Percentiles rank a stretch among this genome's conserved stretches.
These are phyloP conservation scores for Paracyclopina nana DNA, from an alignment of 1,140 invertebrate species.

Conservation along the genomic window DNA sequence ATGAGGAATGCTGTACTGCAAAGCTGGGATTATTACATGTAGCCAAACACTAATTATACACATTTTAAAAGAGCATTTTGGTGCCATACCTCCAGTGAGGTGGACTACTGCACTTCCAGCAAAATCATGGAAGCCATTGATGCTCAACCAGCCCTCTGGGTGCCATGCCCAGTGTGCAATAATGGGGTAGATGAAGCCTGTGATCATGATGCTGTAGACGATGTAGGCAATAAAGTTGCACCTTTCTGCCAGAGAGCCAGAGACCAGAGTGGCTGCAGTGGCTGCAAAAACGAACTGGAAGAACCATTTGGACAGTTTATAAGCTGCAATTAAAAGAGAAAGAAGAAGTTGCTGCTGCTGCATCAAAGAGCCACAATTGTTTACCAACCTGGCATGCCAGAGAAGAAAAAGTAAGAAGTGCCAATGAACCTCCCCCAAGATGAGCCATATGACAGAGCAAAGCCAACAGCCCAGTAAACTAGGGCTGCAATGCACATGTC, in stretches of 20 bases:
- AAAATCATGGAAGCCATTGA: constrained; percentile 26
- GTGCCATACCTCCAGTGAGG: constrained; percentile 32
- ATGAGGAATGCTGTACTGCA: too few species aligned
- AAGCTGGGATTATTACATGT: too few species aligned
- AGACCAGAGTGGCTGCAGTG: constrained; percentile 33
- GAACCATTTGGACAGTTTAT: constrained; percentile 26
- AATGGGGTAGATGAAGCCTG: constrained; percentile 35
- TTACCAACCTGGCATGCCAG: constrained; percentile 20
- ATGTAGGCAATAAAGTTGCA: constrained; percentile 36
- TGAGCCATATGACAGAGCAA: constrained; percentile 32
- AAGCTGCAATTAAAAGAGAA: not conserved
- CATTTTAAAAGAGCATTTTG: too few species aligned
- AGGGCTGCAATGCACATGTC: constrained; percentile 33
- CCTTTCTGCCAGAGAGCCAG: constrained; percentile 37
- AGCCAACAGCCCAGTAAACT: constrained; percentile 35
- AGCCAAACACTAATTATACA: too few species aligned
- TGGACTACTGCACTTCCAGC: constrained; percentile 32
- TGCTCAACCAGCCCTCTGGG: constrained; percentile 18
- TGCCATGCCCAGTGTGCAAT: constrained; percentile 37
- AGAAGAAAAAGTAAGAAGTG: constrained; percentile 20
- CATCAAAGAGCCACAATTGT: not conserved
- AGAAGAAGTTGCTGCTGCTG: not conserved
- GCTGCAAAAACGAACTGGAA: constrained; percentile 36
- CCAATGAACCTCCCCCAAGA: constrained; percentile 23
- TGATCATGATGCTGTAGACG: constrained; percentile 33